These are phyloP conservation scores for Epirrhoe tristata DNA, from an alignment of 2,888 invertebrate genomes.

Conservation along the genomic window DNA sequence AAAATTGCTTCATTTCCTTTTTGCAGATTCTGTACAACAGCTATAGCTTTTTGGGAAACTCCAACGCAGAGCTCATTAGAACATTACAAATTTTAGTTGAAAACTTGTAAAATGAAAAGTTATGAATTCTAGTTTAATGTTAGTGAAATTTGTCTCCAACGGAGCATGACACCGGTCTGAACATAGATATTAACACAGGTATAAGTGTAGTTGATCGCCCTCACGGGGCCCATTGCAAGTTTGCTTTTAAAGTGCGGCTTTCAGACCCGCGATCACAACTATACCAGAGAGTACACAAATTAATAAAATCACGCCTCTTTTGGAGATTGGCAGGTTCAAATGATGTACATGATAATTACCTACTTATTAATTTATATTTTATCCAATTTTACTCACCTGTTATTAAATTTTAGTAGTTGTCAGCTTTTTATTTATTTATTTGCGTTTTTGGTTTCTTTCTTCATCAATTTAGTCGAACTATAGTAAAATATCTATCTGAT, in stretches of 20 bases:
- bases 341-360: background rate
- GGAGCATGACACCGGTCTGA: constrained; percentile 64
- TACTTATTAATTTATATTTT: background rate
- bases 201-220: constrained; percentile 71
- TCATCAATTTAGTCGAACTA: background rate
- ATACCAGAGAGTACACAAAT: background rate
- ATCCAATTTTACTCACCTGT: background rate
- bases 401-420: background rate
- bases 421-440: no score
- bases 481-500: background rate
- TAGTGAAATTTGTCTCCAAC: constrained; percentile 61
- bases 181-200: constrained; percentile 64
- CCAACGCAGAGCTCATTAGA: constrained; percentile 20
- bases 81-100: constrained; percentile 28
- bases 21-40: background rate
- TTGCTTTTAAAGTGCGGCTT: constrained; percentile 56
- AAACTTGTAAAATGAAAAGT: constrained; percentile 52
- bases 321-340: background rate
- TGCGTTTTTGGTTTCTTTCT: no score
- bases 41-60: background rate
- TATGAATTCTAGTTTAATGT: constrained; percentile 58
- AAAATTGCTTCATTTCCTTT: constrained; percentile 1
- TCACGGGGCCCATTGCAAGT: constrained; percentile 68
- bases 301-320: no score
- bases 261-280: constrained; percentile 47